A percentile compares a stretch with the other conserved stretches of the same genome.
Conservation (phyloP, 1,140 invertebrate species). For the Gonioctena quinquepunctata region DNA sequence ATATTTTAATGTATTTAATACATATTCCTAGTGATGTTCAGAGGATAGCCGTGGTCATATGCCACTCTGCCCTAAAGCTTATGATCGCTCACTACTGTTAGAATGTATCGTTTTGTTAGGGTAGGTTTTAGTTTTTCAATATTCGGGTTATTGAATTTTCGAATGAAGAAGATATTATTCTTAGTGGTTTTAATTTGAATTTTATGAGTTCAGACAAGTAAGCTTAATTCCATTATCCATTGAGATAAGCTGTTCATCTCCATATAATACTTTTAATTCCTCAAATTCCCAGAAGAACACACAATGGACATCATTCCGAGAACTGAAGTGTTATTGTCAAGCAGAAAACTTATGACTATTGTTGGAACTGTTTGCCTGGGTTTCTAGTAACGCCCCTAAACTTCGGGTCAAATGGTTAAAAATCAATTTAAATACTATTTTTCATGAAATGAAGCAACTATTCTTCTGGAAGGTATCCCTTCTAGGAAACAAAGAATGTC, state of each 20-base stretch:
- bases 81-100: too few species aligned
- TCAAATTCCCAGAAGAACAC: slow-evolving; percentile 1
- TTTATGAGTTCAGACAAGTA: too few species aligned
- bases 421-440: slow-evolving; percentile 13
- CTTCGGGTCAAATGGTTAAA: slow-evolving; percentile 9
- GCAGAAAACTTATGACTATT: slow-evolving; percentile 4
- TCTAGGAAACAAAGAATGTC: slow-evolving; percentile 7
- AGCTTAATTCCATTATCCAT: neutral
- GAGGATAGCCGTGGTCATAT: too few species aligned
- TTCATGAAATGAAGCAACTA: slow-evolving; percentile 6
- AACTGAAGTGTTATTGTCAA: slow-evolving; percentile 3
- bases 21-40: too few species aligned
- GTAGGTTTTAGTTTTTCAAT: too few species aligned
- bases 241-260: neutral
- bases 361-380: slow-evolving; percentile 7
- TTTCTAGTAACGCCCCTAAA: slow-evolving; percentile 2
- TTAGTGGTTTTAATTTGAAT: too few species aligned
- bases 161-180: too few species aligned
- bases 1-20: too few species aligned
- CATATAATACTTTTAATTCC: neutral
- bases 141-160: too few species aligned
- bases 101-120: too few species aligned
- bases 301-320: slow-evolving; percentile 7
- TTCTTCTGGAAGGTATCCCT: neutral
- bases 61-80: too few species aligned